Evolutionary conservation across 2,113 vertebrate genomes (phyloP).

Genomic region (Myxocyprinus asiaticus): DNA sequence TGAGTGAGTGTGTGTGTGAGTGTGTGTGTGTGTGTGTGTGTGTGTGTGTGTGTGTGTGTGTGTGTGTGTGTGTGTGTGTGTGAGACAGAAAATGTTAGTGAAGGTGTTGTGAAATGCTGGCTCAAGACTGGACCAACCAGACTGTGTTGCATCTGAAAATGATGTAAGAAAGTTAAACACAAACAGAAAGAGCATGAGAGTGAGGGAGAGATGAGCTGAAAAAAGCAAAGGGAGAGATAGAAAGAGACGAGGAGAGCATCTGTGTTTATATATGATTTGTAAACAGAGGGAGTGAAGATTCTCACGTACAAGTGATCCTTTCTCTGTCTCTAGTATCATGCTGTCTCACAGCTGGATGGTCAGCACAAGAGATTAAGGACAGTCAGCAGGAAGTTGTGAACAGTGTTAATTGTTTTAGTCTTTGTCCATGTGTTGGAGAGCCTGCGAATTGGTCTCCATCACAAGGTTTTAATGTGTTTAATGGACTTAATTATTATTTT

Average conservation of each 20-base stretch:
- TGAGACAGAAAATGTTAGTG: no score
- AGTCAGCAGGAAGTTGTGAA: background rate
- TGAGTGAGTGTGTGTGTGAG: background rate
- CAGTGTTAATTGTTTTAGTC: no score
- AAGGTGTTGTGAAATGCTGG: background rate
- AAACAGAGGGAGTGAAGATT: background rate
- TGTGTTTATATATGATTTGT: constrained; percentile 13
- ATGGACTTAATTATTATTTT: no score
- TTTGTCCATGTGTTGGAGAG: no score
- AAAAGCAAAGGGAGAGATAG: background rate
- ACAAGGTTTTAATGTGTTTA: no score
- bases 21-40: no score
- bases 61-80: no score
- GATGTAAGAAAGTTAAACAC: background rate
- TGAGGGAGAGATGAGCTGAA: background rate
- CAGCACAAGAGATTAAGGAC: background rate
- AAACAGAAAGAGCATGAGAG: no score
- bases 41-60: no score
- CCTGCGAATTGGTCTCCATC: no score
- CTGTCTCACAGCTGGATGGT: background rate
- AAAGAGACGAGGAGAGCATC: background rate
- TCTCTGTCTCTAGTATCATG: background rate
- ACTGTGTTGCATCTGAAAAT: background rate
- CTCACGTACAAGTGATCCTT: no score
- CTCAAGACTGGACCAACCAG: background rate